phyloP scores from a whole-genome alignment of 2,113 vertebrate genomes.

The Shinisaurus crocodilurus region DNA sequence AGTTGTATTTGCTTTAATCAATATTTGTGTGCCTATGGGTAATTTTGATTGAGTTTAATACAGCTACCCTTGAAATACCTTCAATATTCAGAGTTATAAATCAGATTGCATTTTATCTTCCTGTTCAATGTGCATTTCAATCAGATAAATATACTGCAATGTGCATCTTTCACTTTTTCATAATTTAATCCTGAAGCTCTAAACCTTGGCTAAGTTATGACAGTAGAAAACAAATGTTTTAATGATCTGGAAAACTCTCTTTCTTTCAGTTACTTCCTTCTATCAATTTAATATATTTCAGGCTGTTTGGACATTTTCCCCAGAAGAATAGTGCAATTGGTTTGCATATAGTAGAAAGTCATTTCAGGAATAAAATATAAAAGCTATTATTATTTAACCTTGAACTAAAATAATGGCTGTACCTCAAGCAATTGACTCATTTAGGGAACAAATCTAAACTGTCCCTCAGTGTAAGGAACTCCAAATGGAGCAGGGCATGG shows the following conservation, averaged over 20 bases:
- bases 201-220: conserved; percentile 16
- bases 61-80: conserved; percentile 41
- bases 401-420: not conserved
- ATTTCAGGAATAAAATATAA: not conserved
- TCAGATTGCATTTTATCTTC: not conserved
- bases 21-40: not conserved
- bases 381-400: not conserved
- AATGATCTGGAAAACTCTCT: conserved; percentile 54
- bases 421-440: not conserved
- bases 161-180: not conserved
- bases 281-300: conserved; percentile 54
- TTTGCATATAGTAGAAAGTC: not conserved
- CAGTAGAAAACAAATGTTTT: conserved; percentile 59
- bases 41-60: conserved; percentile 24
- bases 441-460: not conserved
- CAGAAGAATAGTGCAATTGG: conserved; percentile 46
- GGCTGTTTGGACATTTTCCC: conserved; percentile 27
- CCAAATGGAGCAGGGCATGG: not conserved
- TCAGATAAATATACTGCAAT: not conserved
- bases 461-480: not conserved
- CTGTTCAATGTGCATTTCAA: conserved; percentile 21
- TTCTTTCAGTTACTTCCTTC: conserved; percentile 50
- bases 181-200: conserved; percentile 41
- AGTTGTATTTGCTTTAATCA: not conserved
- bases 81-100: conserved; percentile 17